Percentiles rank a stretch among this genome's conserved stretches.
Conservation (phyloP, 2,113 vertebrate species). For the Tinamus guttatus region DNA sequence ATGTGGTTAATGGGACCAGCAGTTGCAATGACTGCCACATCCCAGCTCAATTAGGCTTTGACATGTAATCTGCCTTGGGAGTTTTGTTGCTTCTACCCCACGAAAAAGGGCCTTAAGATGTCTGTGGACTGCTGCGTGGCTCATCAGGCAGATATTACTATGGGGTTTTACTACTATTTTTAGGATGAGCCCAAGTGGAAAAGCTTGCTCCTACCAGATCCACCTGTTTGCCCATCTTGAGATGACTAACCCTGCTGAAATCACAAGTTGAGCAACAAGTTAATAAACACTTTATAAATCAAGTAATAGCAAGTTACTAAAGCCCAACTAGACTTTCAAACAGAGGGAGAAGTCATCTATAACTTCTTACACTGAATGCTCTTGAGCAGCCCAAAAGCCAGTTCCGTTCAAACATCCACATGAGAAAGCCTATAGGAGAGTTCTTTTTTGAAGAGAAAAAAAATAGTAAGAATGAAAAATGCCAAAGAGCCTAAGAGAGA, state of each 20-base stretch:
- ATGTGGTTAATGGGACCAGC: not conserved
- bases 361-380: not conserved
- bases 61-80: not conserved
- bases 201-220: conserved; percentile 38
- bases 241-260: conserved; percentile 59
- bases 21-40: not conserved
- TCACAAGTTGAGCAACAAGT: conserved; percentile 56
- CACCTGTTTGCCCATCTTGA: conserved; percentile 50
- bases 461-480: not conserved
- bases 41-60: not conserved
- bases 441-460: not conserved
- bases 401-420: not conserved
- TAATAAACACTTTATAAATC: conserved; percentile 53
- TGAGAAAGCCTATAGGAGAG: not conserved
- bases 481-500: not conserved
- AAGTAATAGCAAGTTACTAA: conserved; percentile 53
- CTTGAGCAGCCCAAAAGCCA: not conserved
- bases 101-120: not conserved
- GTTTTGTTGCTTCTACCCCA: not conserved
- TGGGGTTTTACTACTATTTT: not conserved
- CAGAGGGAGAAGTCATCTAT: not conserved
- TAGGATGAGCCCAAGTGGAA: not conserved
- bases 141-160: conserved; percentile 13
- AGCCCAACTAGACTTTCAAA: conserved; percentile 16
- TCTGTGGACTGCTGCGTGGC: not conserved